phyloP scores from a whole-genome alignment of 1,140 invertebrate genomes.

The Laodelphax striatellus region DNA sequence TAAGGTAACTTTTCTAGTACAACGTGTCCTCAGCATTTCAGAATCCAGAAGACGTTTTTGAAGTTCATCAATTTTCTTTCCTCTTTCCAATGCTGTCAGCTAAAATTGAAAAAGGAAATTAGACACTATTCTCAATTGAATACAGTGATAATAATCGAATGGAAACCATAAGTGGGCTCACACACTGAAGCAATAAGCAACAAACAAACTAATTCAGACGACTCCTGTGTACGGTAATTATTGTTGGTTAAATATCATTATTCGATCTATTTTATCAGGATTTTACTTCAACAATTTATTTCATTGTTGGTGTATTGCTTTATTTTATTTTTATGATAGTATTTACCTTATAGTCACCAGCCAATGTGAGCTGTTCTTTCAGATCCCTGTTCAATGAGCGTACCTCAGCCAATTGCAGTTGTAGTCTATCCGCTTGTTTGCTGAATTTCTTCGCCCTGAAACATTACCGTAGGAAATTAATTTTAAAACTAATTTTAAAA shows the following conservation, averaged over 20 bases:
- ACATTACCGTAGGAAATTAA: background rate
- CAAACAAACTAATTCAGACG: too few species aligned
- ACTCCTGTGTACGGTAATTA: too few species aligned
- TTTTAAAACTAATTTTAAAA: too few species aligned
- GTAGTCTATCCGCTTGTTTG: conserved; percentile 63
- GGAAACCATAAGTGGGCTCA: too few species aligned
- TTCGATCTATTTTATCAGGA: too few species aligned
- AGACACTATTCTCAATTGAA: too few species aligned
- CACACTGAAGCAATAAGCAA: too few species aligned
- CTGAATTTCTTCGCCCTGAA: conserved; percentile 53
- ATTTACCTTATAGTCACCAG: conserved; percentile 66
- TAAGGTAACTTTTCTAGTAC: conserved; percentile 54
- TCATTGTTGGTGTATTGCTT: too few species aligned
- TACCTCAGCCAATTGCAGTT: conserved; percentile 57
- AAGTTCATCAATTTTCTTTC: conserved; percentile 69
- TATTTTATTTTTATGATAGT: too few species aligned
- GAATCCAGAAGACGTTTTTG: conserved; percentile 62
- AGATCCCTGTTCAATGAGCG: conserved; percentile 58
- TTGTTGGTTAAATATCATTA: too few species aligned
- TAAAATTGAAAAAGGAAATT: conserved; percentile 28
- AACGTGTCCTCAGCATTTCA: conserved; percentile 54
- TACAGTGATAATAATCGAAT: too few species aligned
- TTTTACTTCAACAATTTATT: too few species aligned
- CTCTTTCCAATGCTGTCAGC: conserved; percentile 69
- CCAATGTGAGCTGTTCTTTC: conserved; percentile 64